Base-by-base conservation (phyloP, 2,113 vertebrate genomes). In the Tychaedon coryphoeus region DNA sequence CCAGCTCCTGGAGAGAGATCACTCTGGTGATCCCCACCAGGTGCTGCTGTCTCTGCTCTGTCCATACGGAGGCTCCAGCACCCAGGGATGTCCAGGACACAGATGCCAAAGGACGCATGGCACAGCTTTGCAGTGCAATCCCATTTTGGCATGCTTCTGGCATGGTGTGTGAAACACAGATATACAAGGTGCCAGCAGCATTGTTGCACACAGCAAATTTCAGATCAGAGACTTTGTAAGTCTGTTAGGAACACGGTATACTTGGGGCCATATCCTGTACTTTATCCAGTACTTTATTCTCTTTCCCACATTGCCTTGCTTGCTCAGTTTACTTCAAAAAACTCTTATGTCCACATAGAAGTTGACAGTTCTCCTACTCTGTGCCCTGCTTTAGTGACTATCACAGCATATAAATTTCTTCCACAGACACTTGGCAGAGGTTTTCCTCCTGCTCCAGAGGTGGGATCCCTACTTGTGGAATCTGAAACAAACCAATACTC, bases 51-150 rank as follows among this genome's bases (percentile, higher is more conserved):
- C 34, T 29, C 64, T 71, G 50, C 33, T 65, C 14, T 19, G 9
- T 26, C 56, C 0, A 0, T 12, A 57, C 33, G 40, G 54, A 87
- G 15, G 24, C 69, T 48, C 58, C 1, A 66, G 54, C 56, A 66
- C 6, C 16, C 42, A 50, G 47, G 8, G 38, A 62, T 36, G 64
- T 16, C 19, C 50, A 47, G 53, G 25, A 82, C 5, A 0, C 15
- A 53, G 51, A 50, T 6, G 6, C 10, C 84, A 66, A 58, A 54
- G 56, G 40, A 81, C 6, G 11, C 1, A 0, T 0, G 1, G 12
- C 0, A 0, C 54, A 58, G 43, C 31, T 74, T 70, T 5, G 6
- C 19, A 51, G 28, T 0, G 0, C 69, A n/a, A 20, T 20, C 25
- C 17, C 3, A 19, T 48, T 75, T 67, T 54, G 40, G 47, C 23